Percentiles rank a stretch among this genome's conserved stretches.
Evolutionary conservation across 2,113 vertebrate genomes (phyloP).

Genomic region (Myiozetetes cayanensis): DNA sequence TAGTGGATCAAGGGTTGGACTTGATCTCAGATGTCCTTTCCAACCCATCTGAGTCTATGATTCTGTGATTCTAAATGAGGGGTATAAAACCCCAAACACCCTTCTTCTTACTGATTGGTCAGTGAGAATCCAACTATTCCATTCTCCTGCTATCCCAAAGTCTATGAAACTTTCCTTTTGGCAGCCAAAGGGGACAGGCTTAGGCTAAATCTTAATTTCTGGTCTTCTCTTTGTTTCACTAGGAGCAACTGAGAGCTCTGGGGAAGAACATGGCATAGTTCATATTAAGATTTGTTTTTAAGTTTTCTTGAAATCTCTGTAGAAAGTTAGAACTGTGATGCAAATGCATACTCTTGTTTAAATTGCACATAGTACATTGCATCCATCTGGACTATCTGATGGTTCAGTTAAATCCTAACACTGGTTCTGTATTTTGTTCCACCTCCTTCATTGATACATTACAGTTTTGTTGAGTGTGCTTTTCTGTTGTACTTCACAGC

Average conservation of each 20-base stretch:
- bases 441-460: background rate
- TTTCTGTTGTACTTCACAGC: background rate
- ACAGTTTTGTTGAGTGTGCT: background rate
- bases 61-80: background rate
- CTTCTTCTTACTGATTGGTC: background rate
- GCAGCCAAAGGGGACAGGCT: background rate
- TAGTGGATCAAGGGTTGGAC: no score
- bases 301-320: background rate
- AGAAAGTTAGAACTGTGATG: background rate
- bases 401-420: background rate
- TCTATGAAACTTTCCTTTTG: background rate
- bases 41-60: no score
- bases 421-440: background rate
- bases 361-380: fast-evolving
- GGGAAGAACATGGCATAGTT: background rate
- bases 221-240: background rate
- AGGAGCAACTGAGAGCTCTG: background rate
- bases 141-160: background rate
- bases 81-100: no score
- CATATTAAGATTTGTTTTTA: background rate
- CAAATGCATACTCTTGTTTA: background rate
- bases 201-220: background rate
- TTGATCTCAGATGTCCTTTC: no score
- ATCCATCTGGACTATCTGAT: background rate
- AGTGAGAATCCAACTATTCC: background rate